These are phyloP conservation scores for Drosophila kurseongensis DNA, from an alignment of 1,140 invertebrate genomes.

Conservation along the genomic window DNA sequence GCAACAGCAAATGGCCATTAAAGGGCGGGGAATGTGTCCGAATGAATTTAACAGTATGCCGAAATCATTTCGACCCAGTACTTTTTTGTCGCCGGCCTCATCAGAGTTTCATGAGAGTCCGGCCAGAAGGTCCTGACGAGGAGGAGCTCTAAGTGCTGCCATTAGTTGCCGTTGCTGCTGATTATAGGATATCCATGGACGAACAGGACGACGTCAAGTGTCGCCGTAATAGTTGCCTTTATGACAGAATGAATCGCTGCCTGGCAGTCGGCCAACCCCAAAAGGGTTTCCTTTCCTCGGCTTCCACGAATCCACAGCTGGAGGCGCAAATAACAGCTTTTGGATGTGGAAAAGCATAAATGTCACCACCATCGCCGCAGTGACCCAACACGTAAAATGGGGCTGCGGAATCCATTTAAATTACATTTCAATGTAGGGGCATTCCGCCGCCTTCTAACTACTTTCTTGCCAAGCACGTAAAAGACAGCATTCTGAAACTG, in stretches of 20 bases:
- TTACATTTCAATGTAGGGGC: constrained; percentile 45
- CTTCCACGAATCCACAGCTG: constrained; percentile 16
- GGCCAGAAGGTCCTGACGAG: constrained; percentile 24
- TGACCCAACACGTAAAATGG: constrained; percentile 31
- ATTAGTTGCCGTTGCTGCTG: constrained; percentile 37
- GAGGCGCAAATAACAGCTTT: constrained; percentile 33
- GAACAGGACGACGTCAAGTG: constrained; percentile 30
- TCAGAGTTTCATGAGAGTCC: constrained; percentile 44
- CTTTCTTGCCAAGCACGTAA: constrained; percentile 56
- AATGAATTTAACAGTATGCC: constrained; percentile 65
- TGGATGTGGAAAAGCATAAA: constrained; percentile 25
- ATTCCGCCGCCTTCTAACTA: constrained; percentile 16
- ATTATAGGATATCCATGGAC: constrained; percentile 21
- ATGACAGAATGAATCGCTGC: constrained; percentile 22
- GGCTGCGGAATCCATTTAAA: constrained; percentile 41
- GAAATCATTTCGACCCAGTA: constrained; percentile 35
- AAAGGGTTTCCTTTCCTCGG: constrained; percentile 26
- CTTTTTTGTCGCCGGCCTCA: constrained; percentile 9
- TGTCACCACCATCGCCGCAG: constrained; percentile 24
- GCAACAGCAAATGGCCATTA: constrained; percentile 56
- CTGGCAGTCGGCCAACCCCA: constrained; percentile 20
- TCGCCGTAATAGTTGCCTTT: constrained; percentile 39
- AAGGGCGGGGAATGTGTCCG: constrained; percentile 57
- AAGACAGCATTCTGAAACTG: constrained; percentile 41
- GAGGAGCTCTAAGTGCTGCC: constrained; percentile 21